Evolutionary conservation across 1,140 invertebrate species (phyloP), one percentile per base, ranked within the genome.

Genomic region (Steinernema feltiae): DNA sequence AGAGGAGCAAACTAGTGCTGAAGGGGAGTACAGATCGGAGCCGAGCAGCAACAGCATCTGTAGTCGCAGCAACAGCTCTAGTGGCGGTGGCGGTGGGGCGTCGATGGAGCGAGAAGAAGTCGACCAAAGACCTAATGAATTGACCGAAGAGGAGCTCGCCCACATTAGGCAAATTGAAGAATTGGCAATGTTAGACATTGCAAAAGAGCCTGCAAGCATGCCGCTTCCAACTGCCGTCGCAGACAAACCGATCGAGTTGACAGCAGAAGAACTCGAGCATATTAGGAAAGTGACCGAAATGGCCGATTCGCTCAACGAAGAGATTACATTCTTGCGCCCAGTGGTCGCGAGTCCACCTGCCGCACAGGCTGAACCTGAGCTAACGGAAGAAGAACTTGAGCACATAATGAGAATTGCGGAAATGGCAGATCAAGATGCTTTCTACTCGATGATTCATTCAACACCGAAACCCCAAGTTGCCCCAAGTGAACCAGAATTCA

Each of bases 101-200:
- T n/a, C n/a, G n/a, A n/a, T n/a, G n/a, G n/a, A n/a, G n/a, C n/a
- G n/a, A n/a, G n/a, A n/a, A n/a, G n/a, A n/a, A n/a, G n/a, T n/a
- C n/a, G n/a, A n/a, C n/a, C n/a, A n/a, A n/a, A n/a, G n/a, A n/a
- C n/a, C n/a, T n/a, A n/a, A 69, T 32, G 74, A 72, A 63, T 29
- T 78, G 15, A 75, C 77, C 12, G 24, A 41, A 31, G 77, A 77
- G 69, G 77, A 78, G 63, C 41, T 78, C 15, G 78, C 78, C 3
- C 75, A 77, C n/a, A 79, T 79, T 70, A 30, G 78, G 30, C 70
- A 32, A 35, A 72, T 79, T 3, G 29, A 81, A 30, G 78, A 78
- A 48, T 48, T 76, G 72, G 78, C 78, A 27, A 30, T 30, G 0
- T 46, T 69, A 27, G 75, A 76, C 31, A 17, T 32, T 18, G 41